These are phyloP conservation scores for Prunella strophiata DNA, from an alignment of 2,797 vertebrate genomes.

Conservation along the genomic window DNA sequence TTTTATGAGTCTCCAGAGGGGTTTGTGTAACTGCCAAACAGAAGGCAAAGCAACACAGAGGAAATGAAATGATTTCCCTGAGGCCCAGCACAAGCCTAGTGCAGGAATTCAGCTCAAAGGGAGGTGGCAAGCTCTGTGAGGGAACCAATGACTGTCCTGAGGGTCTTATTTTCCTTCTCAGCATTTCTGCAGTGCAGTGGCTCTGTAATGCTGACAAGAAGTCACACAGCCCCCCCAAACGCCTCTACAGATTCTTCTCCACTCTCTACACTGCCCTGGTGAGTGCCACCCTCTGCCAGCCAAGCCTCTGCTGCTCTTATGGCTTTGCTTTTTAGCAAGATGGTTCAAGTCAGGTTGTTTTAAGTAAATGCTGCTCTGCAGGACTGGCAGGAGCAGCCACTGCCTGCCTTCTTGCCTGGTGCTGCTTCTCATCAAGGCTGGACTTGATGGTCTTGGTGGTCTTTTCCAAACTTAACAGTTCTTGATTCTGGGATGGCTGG, in stretches of 20 bases:
- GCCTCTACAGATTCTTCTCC: slow-evolving; percentile 90
- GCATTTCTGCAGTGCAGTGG: slow-evolving; percentile 97
- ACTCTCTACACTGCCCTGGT: slow-evolving; percentile 92
- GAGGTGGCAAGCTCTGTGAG: not conserved
- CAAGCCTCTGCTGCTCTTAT: not conserved
- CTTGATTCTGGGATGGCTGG: not conserved
- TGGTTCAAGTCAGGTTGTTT: not conserved
- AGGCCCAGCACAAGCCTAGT: not conserved
- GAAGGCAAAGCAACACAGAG: not conserved
- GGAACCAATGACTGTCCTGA: not conserved
- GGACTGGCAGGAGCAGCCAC: not conserved
- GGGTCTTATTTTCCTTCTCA: slow-evolving; percentile 31
- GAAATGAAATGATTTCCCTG: not conserved
- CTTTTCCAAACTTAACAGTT: not conserved
- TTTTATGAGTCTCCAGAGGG: not conserved
- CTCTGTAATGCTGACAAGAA: slow-evolving; percentile 96
- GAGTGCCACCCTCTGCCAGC: not conserved
- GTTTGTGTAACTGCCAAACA: not conserved
- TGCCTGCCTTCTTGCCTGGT: not conserved
- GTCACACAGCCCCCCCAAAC: slow-evolving; percentile 87
- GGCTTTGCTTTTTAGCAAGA: not conserved
- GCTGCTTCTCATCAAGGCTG: not conserved
- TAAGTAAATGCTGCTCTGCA: not conserved
- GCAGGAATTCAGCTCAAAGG: not conserved
- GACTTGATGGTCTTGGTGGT: not conserved